Percentiles rank a stretch among this genome's conserved stretches.
Conservation (phyloP, 2,113 vertebrate genomes). For the Stercorarius parasiticus region DNA sequence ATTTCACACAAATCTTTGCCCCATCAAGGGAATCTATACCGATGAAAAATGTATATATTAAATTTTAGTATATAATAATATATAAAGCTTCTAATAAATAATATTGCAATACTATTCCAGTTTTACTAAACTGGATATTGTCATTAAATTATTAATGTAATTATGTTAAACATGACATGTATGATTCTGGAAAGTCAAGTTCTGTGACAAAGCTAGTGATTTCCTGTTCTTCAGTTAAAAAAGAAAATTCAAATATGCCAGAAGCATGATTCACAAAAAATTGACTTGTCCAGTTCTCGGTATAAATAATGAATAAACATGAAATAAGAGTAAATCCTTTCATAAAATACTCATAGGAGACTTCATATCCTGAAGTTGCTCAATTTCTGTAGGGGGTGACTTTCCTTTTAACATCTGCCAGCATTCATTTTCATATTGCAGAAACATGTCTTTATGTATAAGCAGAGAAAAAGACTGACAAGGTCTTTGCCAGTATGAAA, state of each 20-base stretch:
- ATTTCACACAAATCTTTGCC: not conserved
- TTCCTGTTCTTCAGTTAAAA: not conserved
- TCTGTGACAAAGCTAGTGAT: not conserved
- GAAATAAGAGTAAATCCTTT: not conserved
- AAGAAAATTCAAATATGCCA: not conserved
- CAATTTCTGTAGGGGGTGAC: not conserved
- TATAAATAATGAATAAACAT: conserved; percentile 13
- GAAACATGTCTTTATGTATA: conserved; percentile 37
- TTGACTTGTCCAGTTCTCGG: not conserved
- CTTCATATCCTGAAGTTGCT: not conserved
- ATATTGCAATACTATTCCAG: not conserved
- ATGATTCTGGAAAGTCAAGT: not conserved
- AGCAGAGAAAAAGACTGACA: not conserved
- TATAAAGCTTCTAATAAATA: not conserved
- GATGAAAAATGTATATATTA: not conserved
- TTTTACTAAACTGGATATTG: not conserved
- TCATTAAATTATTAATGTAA: not conserved
- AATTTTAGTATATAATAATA: not conserved
- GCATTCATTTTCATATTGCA: not conserved
- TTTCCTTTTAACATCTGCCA: conserved; percentile 21
- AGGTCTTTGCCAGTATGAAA: not conserved
- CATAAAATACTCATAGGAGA: not conserved
- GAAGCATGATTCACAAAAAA: not conserved
- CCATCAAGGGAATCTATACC: not conserved
- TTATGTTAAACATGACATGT: not conserved